These are phyloP conservation scores for Choreutis nemorana DNA, from an alignment of 2,888 invertebrate species.

Conservation along the genomic window DNA sequence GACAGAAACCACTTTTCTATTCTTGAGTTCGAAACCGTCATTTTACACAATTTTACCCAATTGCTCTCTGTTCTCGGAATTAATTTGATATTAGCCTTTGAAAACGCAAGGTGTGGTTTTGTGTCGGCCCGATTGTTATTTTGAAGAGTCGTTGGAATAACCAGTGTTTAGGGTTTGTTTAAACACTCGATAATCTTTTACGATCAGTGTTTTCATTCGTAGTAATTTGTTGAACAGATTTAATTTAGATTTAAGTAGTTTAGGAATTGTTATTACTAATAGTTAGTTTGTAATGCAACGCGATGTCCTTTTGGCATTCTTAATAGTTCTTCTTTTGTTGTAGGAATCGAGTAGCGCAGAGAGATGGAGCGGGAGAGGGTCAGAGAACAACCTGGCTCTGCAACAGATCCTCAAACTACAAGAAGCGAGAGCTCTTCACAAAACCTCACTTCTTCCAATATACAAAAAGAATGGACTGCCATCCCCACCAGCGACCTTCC, in stretches of 20 bases:
- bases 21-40: constrained; percentile 57
- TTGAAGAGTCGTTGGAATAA: constrained; percentile 50
- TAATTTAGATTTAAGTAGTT: constrained; percentile 8
- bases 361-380: constrained; percentile 88
- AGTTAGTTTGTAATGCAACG: constrained; percentile 6
- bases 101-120: constrained; percentile 64
- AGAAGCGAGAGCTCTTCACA: constrained; percentile 79
- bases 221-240: constrained; percentile 20
- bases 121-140: constrained; percentile 50
- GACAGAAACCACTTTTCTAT: constrained; percentile 66
- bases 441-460: constrained; percentile 62
- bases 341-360: constrained; percentile 87
- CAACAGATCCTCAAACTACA: constrained; percentile 92
- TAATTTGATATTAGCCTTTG: constrained; percentile 66
- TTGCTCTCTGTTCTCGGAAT: constrained; percentile 62
- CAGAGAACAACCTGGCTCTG: constrained; percentile 90
- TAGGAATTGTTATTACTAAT: constrained; percentile 5
- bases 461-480: constrained; percentile 55
- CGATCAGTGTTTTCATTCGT: constrained; percentile 37
- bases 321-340: constrained; percentile 28
- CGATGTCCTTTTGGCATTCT: constrained; percentile 2
- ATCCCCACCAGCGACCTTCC: constrained; percentile 62
- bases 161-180: constrained; percentile 49
- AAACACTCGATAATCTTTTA: constrained; percentile 42
- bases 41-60: constrained; percentile 66